phyloP scores from a whole-genome alignment of 2,888 invertebrate species.

The Eupithecia subumbrata region DNA sequence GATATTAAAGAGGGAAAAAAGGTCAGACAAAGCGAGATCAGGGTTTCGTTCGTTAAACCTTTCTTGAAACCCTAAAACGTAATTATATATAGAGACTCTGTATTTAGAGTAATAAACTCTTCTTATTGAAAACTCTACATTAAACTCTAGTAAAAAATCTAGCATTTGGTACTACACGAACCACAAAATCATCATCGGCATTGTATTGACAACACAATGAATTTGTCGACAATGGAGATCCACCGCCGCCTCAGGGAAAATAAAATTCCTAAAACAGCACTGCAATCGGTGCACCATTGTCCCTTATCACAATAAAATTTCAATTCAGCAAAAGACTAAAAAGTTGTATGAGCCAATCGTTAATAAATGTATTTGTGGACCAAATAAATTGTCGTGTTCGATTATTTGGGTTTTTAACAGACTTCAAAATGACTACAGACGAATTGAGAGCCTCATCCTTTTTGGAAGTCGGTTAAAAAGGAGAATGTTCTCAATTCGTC shows the following conservation, averaged over 20 bases:
- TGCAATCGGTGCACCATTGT: slow-evolving; percentile 78
- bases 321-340: slow-evolving; percentile 58
- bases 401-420: no score
- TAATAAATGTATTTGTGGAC: background rate
- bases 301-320: slow-evolving; percentile 73
- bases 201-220: slow-evolving; percentile 73
- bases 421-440: no score
- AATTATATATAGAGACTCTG: background rate
- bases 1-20: no score
- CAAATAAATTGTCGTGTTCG: background rate
- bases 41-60: no score
- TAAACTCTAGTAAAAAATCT: background rate
- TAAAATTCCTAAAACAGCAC: slow-evolving; percentile 70
- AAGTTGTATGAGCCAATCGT: background rate
- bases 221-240: slow-evolving; percentile 67
- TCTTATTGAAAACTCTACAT: background rate
- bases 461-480: no score
- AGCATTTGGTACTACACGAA: background rate
- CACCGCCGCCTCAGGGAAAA: slow-evolving; percentile 65
- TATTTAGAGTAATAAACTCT: background rate
- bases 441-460: no score
- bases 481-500: no score
- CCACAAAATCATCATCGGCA: slow-evolving; percentile 40
- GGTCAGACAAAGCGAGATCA: no score
- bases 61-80: no score